phyloP scores from a whole-genome alignment of 2,113 vertebrate species.

The Trematocara zebra region DNA sequence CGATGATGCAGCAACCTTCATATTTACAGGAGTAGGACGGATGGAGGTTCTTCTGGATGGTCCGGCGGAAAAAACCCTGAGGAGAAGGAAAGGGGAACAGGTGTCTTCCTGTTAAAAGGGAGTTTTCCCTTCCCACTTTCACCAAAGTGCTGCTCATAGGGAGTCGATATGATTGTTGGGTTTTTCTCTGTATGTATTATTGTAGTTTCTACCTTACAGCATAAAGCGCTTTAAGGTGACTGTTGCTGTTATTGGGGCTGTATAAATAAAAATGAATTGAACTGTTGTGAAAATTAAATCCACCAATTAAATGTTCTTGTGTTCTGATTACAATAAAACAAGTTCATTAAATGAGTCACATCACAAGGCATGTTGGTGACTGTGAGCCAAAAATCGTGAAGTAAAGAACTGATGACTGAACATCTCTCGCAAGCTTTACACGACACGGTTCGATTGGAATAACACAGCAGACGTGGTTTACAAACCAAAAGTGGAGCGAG shows the following conservation, averaged over 20 bases:
- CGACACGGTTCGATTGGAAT: neutral
- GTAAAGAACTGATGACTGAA: neutral
- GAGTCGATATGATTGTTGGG: accelerated
- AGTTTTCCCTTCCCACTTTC: neutral
- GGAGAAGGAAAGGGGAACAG: neutral
- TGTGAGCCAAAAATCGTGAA: neutral
- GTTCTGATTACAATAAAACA: neutral
- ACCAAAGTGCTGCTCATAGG: neutral
- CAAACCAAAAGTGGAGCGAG: neutral
- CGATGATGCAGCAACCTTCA: conserved; percentile 93
- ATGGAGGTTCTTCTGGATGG: conserved; percentile 97
- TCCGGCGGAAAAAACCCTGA: conserved; percentile 95
- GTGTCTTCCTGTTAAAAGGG: neutral
- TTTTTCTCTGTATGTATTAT: neutral
- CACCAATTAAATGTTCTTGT: neutral
- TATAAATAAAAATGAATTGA: neutral
- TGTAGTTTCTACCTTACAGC: neutral
- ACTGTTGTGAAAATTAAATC: neutral
- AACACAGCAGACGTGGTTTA: neutral
- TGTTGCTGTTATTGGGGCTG: neutral
- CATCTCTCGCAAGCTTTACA: neutral
- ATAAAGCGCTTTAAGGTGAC: neutral
- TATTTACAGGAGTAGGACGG: conserved; percentile 94
- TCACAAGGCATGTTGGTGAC: conserved; percentile 17
- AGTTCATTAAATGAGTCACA: neutral